A percentile compares a stretch with the other conserved stretches of the same genome.
These are phyloP conservation scores for Manis pentadactyla DNA, from an alignment of 2,797 vertebrate species.

Conservation along the genomic window DNA sequence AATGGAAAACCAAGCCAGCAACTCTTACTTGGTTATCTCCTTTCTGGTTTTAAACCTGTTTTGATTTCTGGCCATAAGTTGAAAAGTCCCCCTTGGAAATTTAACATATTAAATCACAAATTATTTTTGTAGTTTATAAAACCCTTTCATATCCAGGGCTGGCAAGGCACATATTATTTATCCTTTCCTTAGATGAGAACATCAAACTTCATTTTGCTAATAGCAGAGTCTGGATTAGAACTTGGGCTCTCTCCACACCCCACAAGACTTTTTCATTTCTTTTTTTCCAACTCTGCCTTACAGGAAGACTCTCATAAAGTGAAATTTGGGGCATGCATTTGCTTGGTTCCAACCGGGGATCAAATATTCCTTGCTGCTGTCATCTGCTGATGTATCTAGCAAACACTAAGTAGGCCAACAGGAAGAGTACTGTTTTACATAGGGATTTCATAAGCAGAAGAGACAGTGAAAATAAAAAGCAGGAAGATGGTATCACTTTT, in stretches of 20 bases:
- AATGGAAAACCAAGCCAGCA: not conserved
- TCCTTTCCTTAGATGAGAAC: not conserved
- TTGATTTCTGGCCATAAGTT: not conserved
- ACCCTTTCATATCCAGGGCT: not conserved
- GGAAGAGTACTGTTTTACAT: not conserved
- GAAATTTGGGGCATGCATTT: not conserved
- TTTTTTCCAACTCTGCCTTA: not conserved
- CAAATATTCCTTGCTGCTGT: not conserved
- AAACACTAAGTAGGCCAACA: not conserved
- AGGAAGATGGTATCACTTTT: not conserved
- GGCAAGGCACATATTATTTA: not conserved
- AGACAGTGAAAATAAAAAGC: not conserved
- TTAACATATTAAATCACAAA: constrained; percentile 8
- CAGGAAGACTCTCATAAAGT: not conserved
- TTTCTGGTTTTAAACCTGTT: constrained; percentile 18
- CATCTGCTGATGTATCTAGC: not conserved
- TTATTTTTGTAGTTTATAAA: not conserved
- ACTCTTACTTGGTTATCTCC: not conserved
- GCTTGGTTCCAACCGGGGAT: not conserved
- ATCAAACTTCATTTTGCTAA: not conserved
- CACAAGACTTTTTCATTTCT: not conserved
- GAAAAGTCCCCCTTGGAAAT: not conserved
- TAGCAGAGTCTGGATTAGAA: not conserved
- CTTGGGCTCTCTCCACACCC: not conserved
- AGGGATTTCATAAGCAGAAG: not conserved